Conservation (phyloP, 2,888 invertebrate genomes). For the Eristalis intricaria region DNA sequence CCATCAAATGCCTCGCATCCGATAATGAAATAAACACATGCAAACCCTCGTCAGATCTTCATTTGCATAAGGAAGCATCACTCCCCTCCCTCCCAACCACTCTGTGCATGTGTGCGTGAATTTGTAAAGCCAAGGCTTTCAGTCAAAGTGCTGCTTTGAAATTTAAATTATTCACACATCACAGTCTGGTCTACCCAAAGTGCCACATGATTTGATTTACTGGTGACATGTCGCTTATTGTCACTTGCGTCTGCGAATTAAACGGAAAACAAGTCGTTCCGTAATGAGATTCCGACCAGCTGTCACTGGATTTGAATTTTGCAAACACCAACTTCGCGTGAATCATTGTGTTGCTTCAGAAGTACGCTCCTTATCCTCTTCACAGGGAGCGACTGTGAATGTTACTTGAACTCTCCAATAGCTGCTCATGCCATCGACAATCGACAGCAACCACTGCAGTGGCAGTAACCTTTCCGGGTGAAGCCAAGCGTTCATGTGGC, state of each 20-base stretch:
- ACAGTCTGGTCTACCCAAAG: slow-evolving; percentile 15
- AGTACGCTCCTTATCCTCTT: neutral
- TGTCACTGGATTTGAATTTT: slow-evolving; percentile 2
- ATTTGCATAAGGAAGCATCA: slow-evolving; percentile 9
- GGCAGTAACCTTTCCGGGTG: too few species aligned
- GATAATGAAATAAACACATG: neutral
- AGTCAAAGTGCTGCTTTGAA: slow-evolving; percentile 22
- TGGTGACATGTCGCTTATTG: slow-evolving; percentile 17
- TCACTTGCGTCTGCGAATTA: slow-evolving; percentile 9
- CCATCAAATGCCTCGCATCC: neutral
- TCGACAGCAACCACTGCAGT: neutral
- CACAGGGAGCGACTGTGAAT: neutral
- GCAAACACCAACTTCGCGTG: neutral
- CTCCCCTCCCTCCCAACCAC: neutral
- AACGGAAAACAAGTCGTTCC: slow-evolving; percentile 6
- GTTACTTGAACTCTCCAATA: neutral
- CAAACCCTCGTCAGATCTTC: slow-evolving; percentile 18
- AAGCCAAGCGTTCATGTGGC: too few species aligned
- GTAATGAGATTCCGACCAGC: slow-evolving; percentile 23
- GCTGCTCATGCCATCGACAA: neutral
- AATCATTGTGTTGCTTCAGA: neutral
- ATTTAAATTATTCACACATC: slow-evolving; percentile 45
- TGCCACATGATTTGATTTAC: slow-evolving; percentile 38
- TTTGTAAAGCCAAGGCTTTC: neutral
- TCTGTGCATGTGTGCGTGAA: neutral